These are phyloP conservation scores for Anguilla obscura DNA, from an alignment of 2,797 vertebrate species.

Conservation along the genomic window DNA sequence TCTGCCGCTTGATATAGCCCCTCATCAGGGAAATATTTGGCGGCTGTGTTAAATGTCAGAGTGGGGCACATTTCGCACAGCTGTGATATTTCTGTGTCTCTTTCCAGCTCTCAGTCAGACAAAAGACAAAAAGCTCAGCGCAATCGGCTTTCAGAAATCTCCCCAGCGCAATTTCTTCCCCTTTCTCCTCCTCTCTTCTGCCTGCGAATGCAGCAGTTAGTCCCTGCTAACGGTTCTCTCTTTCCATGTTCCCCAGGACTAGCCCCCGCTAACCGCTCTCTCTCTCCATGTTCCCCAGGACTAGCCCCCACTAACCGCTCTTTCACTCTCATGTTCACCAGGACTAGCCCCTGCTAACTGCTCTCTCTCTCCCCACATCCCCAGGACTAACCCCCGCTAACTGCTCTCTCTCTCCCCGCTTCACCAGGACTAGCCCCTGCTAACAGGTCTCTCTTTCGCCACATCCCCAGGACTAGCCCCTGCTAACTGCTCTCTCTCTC, in stretches of 20 bases:
- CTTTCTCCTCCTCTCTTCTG: not conserved
- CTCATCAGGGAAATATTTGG: not conserved
- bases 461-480: not conserved
- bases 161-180: not conserved
- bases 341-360: conserved; percentile 65
- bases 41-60: not conserved
- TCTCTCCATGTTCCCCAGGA: too few species aligned
- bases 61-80: not conserved
- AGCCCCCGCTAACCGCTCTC: too few species aligned
- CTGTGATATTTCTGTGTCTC: not conserved
- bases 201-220: not conserved
- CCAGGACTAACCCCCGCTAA: conserved; percentile 68
- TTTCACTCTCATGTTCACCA: conserved; percentile 41
- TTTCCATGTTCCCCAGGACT: too few species aligned
- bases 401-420: too few species aligned
- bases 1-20: not conserved
- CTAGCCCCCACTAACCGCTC: not conserved
- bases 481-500: not conserved
- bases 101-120: not conserved
- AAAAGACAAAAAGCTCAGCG: not conserved
- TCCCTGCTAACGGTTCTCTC: not conserved
- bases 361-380: not conserved
- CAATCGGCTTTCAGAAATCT: not conserved
- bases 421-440: too few species aligned
- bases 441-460: not conserved